Base-by-base conservation (phyloP, 2,113 vertebrate species). In the Arenaria interpres region DNA sequence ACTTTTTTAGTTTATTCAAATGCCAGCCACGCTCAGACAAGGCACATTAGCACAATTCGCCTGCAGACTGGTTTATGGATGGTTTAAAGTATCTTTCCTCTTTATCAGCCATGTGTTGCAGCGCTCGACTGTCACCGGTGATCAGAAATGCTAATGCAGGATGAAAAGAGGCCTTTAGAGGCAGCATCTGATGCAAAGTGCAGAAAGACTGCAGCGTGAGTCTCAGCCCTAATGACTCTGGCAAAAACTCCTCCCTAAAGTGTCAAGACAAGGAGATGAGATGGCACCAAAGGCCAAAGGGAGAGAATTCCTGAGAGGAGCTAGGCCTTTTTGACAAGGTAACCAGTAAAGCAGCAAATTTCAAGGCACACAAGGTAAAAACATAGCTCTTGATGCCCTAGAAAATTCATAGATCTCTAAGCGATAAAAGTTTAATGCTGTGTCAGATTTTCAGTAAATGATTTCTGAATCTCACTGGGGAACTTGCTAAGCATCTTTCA, bases 111-210 rank as follows among this genome's bases (percentile, higher is more conserved):
- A 14, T 6, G 15, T 71, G 45, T 71, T 59, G 28, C 45, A 64
- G 50, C 0, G 2, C 27, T 50, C 0, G 1, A 32, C 23, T 43
- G 25, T 28, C 62, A 39, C 13, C 1, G 3, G 27, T 64, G 54
- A 83, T 53, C 22, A 75, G 59, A 74, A 78, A 74, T 43, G 39
- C 5, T 71, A 72, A 60, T 14, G 27, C 21, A 85, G 41, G 41
- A 63, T 1, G 20, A 60, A n/a, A 89, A 51, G 25, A 57, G 8
- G 43, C 14, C 32, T n/a, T 57, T 66, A 27, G 32, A 64, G 39
- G 22, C 24, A 57, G 16, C 6, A 22, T 59, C 64, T 81, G 21
- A 37, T 62, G 18, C 45, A 66, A 51, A 24, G 33, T 4, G 7
- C 51, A 45, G 45, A 50, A 45, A 45, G 35, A 53, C 19, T 46